Conservation (phyloP, 2,888 invertebrate genomes). For the Mimas tiliae region DNA sequence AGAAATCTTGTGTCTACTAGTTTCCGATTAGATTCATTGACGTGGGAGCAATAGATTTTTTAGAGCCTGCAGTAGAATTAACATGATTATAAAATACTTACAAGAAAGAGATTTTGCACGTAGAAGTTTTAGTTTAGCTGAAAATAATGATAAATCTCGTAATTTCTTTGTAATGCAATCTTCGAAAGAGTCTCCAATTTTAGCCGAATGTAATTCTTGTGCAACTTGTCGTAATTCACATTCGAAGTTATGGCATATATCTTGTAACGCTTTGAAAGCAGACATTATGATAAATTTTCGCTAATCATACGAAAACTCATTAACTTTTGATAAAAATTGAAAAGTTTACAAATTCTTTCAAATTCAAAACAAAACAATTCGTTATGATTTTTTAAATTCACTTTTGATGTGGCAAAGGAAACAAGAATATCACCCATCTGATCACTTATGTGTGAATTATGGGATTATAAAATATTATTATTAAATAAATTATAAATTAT, state of each 20-base stretch:
- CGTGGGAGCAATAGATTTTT: background rate
- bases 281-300: constrained; percentile 49
- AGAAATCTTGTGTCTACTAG: no score
- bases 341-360: background rate
- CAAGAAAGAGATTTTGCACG: constrained; percentile 60
- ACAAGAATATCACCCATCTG: background rate
- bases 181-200: constrained; percentile 58
- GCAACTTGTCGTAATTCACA: constrained; percentile 52
- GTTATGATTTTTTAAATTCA: background rate
- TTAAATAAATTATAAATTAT: no score
- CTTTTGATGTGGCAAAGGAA: background rate
- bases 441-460: no score
- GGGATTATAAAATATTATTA: no score
- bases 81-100: constrained; percentile 43
- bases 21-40: no score
- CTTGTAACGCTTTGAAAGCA: constrained; percentile 59
- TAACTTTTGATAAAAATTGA: no score
- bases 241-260: constrained; percentile 61
- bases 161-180: constrained; percentile 58
- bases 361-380: constrained; percentile 14
- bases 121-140: constrained; percentile 66
- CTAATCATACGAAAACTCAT: constrained; percentile 1
- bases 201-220: constrained; percentile 54
- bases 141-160: constrained; percentile 56
- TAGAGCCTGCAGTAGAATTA: background rate